Evolutionary conservation across 2,113 vertebrate species (phyloP), one percentile per base, ranked within the genome.

Genomic region (Nycticebus coucang): DNA sequence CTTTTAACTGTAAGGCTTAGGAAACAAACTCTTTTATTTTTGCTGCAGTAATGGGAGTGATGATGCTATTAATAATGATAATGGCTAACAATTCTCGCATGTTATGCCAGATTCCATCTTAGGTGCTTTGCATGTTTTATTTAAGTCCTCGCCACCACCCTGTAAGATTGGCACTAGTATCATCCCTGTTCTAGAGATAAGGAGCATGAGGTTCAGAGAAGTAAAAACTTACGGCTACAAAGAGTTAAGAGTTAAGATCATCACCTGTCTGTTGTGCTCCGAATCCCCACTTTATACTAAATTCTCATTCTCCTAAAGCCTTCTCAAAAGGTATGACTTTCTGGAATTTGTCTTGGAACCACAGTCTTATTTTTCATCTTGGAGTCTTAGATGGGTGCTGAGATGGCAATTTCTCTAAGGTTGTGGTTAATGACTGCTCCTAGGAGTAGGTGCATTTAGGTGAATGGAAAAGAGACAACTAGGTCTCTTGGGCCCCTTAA

Each of bases 341-440:
- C 53, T 95, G 84, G 79, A 81, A 55, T 68, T 80, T 75, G 57
- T 78, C 80, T 19, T 93, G 53, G 85, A 77, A 45, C 74, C 37
- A 12, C 19, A 77, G 37, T 87, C 81, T 94, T 53, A 35, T 69
- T 93, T 71, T 69, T 68, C 35, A 33, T 82, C 35, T 33, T 68
- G 19, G 33, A 79, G 30, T 89, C 78, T 74, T 87, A 11, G 5
- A 35, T 74, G 75, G 35, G 45, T 87, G 21, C 64, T 22, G 57
- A 66, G 86, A 50, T 66, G 41, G 62, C 92, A 60, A 0, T 78
- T 89, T 33, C 86, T 91, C 53, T 69, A 53, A 77, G 50, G 19
- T 26, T 59, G 68, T 84, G 69, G 86, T 93, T 93, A 35, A 94
- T 93, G 92, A 59, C 85, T 95, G 77, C 74, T 96, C 75, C 88